phyloP scores from a whole-genome alignment of 2,888 invertebrate genomes.

The Ditula angustiorana region DNA sequence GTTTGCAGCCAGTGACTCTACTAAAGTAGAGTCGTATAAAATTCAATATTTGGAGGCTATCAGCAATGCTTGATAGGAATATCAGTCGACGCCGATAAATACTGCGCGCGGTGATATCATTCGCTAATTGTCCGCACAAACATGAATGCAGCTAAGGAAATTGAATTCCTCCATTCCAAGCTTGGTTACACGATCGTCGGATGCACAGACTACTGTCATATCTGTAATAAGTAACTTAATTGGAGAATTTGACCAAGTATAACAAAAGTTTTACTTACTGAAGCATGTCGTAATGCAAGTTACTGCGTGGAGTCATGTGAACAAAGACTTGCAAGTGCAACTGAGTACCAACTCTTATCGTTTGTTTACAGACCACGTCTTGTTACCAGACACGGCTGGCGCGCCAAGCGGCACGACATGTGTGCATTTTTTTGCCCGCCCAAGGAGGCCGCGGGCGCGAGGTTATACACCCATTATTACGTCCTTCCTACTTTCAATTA shows the following conservation, averaged over 20 bases:
- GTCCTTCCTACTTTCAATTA: constrained; percentile 86
- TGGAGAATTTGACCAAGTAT: constrained; percentile 53
- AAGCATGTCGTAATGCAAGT: constrained; percentile 59
- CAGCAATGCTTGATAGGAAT: not conserved
- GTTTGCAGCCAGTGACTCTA: not conserved
- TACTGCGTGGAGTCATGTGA: constrained; percentile 60
- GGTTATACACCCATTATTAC: constrained; percentile 86
- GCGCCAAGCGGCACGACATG: constrained; percentile 71
- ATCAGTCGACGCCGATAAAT: constrained; percentile 2
- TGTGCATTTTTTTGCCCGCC: constrained; percentile 85
- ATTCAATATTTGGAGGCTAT: not conserved
- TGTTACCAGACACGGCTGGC: constrained; percentile 60
- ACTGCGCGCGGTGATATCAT: constrained; percentile 9
- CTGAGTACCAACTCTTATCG: constrained; percentile 57
- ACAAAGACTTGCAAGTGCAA: constrained; percentile 63
- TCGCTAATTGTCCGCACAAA: not conserved
- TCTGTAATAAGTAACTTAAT: no score
- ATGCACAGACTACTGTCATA: no score
- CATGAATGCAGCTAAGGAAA: not conserved
- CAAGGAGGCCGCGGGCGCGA: constrained; percentile 85
- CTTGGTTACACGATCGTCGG: no score
- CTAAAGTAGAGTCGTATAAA: not conserved
- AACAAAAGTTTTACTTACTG: constrained; percentile 63
- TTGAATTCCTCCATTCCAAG: not conserved
- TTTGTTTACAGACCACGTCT: constrained; percentile 69